Base-by-base conservation (phyloP, 2,888 invertebrate genomes). In the Athetis lepigone region DNA sequence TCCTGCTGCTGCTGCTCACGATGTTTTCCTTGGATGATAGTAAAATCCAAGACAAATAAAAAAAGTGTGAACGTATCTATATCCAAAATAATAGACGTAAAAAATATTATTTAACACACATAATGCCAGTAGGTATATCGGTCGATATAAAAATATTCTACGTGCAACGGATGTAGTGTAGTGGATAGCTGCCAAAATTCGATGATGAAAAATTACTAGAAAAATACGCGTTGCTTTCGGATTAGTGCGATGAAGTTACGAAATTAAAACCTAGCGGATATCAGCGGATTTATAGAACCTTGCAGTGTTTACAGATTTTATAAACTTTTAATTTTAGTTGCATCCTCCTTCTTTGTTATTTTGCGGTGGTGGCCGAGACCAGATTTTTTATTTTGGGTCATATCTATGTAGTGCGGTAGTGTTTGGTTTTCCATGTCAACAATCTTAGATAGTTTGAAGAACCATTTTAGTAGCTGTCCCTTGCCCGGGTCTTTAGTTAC, bases 141-240 rank as follows among this genome's bases (percentile, higher is more conserved):
- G 60, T 43, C 56, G 67, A 65, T 70, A 70, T 80, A 68, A 66
- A 77, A 77, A 77, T 70, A 71, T 79, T 73, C 52, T 33, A 33
- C 60, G 49, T 58, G 45, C 57, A 75, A 50, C 80, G 81, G 79
- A 81, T 79, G 68, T 73, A 54, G 63, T 79, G 68, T 73, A 54
- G 63, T 79, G 81, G 80, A 70, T 13, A 54, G 56, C 21, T 82
- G 81, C 81, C 81, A 82, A 75, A 78, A 51, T 50, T 4, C 70
- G 59, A 71, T 71, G 68, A 73, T 76, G 77, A 81, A 77, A 81
- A 72, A 72, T 66, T 68, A 61, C 54, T 70, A 65, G 51, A 68
- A 76, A 73, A 78, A 73, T 39, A 66, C 46, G 42, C 25, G 27
- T 43, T 46, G 49, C 58, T 60, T 56, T 80, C 50, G 36, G 61